Base-by-base conservation (phyloP, 1,140 invertebrate genomes). In the Heliconius melpomene region DNA sequence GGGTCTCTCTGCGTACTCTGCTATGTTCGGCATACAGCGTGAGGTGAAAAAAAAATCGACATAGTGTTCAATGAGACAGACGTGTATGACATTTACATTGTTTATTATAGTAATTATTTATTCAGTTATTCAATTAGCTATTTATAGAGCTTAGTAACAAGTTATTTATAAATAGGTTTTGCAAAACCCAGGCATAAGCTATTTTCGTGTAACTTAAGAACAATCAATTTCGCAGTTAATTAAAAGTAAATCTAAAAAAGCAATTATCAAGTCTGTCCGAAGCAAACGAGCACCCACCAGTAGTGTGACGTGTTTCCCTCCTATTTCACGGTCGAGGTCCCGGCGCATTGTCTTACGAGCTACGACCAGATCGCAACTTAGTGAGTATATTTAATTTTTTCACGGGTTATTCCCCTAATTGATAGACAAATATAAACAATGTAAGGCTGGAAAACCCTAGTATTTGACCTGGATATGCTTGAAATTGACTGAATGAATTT, bases 231-330 rank as follows among this genome's bases (percentile, higher is more conserved):
- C 60, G 29, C 26, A 66, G 26, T 9, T 16, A 66, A 66, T 66
- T 66, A 66, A 66, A 66, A 66, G 13, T 29, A 26, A 66, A 66
- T 66, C 26, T 29, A 66, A 66, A 46, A 66, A 66, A 66, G 23
- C 60, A 66, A 66, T 66, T 66, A 66, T 66, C 8, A 18, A 66
- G 11, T 66, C 60, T 23, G 60, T 5, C 11, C 11, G 23, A 29
- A 26, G 60, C 3, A 2, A 66, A 18, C 23, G 11, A 66, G 8
- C 20, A 2, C 20, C 54, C 54, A 13, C 2, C 20, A 3, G 26
- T 9, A n/a, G 40, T 72, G 76, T 77, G 54, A 77, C 76, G 76
- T 77, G 72, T 54, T 77, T 77, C 70, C 76, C 75, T 72, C 13
- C 38, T 71, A 77, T 77, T 77, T 72, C 76, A 72, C 76, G 76